These are phyloP conservation scores for Campoletis sonorensis DNA, from an alignment of 1,140 invertebrate species.

Conservation along the genomic window DNA sequence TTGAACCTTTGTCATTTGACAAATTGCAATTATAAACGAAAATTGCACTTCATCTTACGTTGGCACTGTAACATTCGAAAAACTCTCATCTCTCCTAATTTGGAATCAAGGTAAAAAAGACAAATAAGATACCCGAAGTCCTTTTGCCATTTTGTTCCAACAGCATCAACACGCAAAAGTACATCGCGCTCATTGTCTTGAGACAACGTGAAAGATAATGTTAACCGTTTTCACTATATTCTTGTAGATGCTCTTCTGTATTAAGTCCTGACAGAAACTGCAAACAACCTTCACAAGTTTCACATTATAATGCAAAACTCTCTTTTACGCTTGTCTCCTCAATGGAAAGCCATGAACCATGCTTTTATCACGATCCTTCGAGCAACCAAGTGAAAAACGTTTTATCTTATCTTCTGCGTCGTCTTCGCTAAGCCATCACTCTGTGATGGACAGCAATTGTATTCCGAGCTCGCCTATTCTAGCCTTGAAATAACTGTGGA, in stretches of 20 bases:
- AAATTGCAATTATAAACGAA: background rate
- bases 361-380: no score
- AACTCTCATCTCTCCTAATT: no score
- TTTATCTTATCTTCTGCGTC: no score
- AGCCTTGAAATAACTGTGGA: no score
- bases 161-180: background rate
- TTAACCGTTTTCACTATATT: background rate
- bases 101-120: no score
- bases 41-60: background rate
- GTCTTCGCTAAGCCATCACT: no score
- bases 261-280: background rate
- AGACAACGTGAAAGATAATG: slow-evolving; percentile 6
- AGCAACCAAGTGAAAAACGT: no score
- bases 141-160: no score
- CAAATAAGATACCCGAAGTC: no score
- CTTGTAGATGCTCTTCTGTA: background rate
- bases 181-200: background rate
- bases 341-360: background rate
- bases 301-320: background rate
- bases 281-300: slow-evolving; percentile 21
- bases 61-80: background rate
- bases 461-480: no score
- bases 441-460: background rate
- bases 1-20: background rate
- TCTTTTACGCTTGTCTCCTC: background rate